Conservation (phyloP, 2,113 vertebrate species). For the Litocranius walleri region DNA sequence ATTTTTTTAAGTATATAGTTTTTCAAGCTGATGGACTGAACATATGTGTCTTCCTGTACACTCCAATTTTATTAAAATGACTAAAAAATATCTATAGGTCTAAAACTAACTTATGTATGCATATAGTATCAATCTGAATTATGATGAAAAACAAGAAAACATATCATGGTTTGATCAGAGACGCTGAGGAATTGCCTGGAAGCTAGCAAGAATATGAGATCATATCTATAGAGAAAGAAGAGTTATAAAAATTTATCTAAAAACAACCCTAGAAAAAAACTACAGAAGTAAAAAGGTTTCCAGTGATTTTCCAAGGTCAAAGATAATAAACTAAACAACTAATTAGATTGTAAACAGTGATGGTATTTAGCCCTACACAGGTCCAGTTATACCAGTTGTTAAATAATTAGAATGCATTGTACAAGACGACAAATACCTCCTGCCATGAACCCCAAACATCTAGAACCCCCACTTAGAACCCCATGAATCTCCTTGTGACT, state of each 20-base stretch:
- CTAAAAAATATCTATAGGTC: background rate
- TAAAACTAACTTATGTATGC: background rate
- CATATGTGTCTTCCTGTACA: background rate
- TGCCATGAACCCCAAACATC: background rate
- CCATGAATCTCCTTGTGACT: background rate
- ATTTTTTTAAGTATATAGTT: background rate
- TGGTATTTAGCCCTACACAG: background rate
- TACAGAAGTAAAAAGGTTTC: background rate
- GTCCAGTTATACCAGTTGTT: background rate
- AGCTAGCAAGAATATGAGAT: background rate
- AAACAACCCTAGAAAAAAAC: background rate
- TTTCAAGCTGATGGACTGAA: background rate
- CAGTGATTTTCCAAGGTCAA: background rate
- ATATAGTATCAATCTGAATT: background rate
- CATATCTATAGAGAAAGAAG: background rate
- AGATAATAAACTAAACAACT: background rate
- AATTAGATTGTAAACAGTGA: background rate
- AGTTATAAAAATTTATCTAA: background rate
- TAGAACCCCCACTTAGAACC: background rate
- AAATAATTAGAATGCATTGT: background rate
- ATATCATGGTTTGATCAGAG: background rate
- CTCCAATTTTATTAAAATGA: background rate
- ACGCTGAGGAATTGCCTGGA: slow-evolving; percentile 2
- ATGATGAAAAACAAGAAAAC: background rate
- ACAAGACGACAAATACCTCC: background rate